These are phyloP conservation scores for Megaceryle maxima DNA, from an alignment of 2,113 vertebrate genomes.

Conservation along the genomic window DNA sequence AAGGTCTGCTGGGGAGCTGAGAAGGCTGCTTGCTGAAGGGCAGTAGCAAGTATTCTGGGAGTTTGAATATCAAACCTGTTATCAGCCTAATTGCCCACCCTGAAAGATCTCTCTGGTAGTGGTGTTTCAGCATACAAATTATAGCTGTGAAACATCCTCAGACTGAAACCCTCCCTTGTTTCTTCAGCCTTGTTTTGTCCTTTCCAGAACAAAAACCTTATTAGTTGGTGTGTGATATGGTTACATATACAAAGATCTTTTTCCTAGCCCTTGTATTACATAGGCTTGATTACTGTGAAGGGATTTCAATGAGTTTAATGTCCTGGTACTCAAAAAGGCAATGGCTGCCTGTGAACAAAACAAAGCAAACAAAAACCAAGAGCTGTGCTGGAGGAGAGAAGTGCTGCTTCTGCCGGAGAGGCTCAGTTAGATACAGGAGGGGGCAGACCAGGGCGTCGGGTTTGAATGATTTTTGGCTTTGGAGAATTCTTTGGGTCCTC, in stretches of 20 bases:
- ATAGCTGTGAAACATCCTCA: not conserved
- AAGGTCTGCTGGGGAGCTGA: not conserved
- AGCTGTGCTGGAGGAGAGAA: constrained; percentile 67
- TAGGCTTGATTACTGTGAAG: constrained; percentile 70
- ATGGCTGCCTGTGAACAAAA: constrained; percentile 54
- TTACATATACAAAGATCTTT: constrained; percentile 63
- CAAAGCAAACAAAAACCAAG: constrained; percentile 57
- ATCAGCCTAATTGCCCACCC: not conserved
- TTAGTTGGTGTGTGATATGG: constrained; percentile 62
- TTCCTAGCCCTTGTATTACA: constrained; percentile 77
- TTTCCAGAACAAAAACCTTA: not conserved
- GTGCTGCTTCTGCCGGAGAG: not conserved
- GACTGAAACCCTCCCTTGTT: not conserved
- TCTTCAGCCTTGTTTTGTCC: constrained; percentile 13
- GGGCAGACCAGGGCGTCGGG: constrained; percentile 83
- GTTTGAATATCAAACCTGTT: not conserved
- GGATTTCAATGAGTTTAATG: constrained; percentile 69
- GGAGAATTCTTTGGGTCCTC: constrained; percentile 86
- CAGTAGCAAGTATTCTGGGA: not conserved
- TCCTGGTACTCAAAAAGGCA: constrained; percentile 65
- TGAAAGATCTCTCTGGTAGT: not conserved
- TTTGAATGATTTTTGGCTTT: constrained; percentile 89
- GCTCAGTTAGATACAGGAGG: constrained; percentile 83
- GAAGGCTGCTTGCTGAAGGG: not conserved
- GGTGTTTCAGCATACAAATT: not conserved